These are phyloP conservation scores for Pheosia tremula DNA, from an alignment of 2,888 invertebrate genomes.

Conservation along the genomic window DNA sequence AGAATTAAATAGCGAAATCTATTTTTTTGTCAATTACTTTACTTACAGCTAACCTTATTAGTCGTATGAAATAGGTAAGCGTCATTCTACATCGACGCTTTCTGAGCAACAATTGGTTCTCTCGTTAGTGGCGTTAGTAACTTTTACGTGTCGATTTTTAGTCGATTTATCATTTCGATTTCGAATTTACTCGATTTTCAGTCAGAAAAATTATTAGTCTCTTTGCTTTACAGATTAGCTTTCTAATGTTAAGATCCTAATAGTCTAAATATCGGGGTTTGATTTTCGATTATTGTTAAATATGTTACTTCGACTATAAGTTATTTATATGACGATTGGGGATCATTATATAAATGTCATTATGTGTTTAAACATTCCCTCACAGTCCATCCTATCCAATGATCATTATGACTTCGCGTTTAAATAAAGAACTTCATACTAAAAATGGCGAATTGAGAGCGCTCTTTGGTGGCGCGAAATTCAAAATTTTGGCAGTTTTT, in stretches of 20 bases:
- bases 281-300: too few relatives aligned
- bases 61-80: constrained; percentile 28
- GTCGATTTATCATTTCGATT: constrained; percentile 23
- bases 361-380: too few relatives aligned
- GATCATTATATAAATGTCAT: too few relatives aligned
- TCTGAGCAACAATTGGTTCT: constrained; percentile 50
- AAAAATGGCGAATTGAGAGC: too few relatives aligned
- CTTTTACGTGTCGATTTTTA: constrained; percentile 17
- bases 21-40: constrained; percentile 19
- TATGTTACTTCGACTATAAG: too few relatives aligned
- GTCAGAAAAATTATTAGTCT: not conserved
- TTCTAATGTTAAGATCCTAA: not conserved
- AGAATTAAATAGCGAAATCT: constrained; percentile 32
- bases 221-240: not conserved
- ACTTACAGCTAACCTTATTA: constrained; percentile 32
- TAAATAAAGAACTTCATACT: too few relatives aligned
- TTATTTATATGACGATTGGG: too few relatives aligned
- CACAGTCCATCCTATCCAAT: too few relatives aligned
- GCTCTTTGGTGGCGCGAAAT: too few relatives aligned
- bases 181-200: constrained; percentile 23
- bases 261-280: not conserved
- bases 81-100: constrained; percentile 32
- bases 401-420: too few relatives aligned
- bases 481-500: too few relatives aligned
- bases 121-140: constrained; percentile 37